phyloP scores from a whole-genome alignment of 2,797 vertebrate genomes.

The Microchirus variegatus region DNA sequence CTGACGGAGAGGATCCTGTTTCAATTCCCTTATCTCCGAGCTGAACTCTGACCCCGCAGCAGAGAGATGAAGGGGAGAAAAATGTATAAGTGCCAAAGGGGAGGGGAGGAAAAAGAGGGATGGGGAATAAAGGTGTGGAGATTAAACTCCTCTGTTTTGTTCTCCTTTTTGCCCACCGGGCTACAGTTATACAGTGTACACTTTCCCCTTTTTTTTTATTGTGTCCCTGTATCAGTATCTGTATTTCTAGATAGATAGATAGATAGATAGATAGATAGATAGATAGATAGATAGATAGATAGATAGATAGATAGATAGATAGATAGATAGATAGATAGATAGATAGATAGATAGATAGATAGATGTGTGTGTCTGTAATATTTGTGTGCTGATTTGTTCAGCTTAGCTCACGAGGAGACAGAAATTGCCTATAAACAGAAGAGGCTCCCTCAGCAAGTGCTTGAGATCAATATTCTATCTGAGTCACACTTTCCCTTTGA shows the following conservation, averaged over 20 bases:
- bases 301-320: background rate
- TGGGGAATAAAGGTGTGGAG: conserved; percentile 53
- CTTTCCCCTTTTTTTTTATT: conserved; percentile 18
- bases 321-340: too few relatives aligned
- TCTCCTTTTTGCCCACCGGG: conserved; percentile 22
- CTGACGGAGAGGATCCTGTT: conserved; percentile 65
- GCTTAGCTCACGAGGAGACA: too few relatives aligned
- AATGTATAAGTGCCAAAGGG: conserved; percentile 62
- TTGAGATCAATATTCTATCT: conserved; percentile 3
- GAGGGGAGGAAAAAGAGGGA: conserved; percentile 33
- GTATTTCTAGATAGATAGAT: background rate
- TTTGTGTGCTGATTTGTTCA: too few relatives aligned
- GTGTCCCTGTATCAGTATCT: background rate
- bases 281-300: too few relatives aligned
- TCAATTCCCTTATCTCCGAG: conserved; percentile 69
- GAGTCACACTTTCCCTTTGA: conserved; percentile 1
- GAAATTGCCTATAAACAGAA: conserved; percentile 5
- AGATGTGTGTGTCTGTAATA: too few relatives aligned
- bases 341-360: background rate
- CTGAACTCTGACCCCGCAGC: conserved; percentile 68
- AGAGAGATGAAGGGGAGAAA: conserved; percentile 60
- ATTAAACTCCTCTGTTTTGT: conserved; percentile 60
- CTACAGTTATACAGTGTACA: background rate
- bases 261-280: too few relatives aligned
- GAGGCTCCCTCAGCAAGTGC: conserved; percentile 2